Percentiles rank a stretch among this genome's conserved stretches.
These are phyloP conservation scores for Tauraco hartlaubi DNA, from an alignment of 2,797 vertebrate genomes.

Conservation along the genomic window DNA sequence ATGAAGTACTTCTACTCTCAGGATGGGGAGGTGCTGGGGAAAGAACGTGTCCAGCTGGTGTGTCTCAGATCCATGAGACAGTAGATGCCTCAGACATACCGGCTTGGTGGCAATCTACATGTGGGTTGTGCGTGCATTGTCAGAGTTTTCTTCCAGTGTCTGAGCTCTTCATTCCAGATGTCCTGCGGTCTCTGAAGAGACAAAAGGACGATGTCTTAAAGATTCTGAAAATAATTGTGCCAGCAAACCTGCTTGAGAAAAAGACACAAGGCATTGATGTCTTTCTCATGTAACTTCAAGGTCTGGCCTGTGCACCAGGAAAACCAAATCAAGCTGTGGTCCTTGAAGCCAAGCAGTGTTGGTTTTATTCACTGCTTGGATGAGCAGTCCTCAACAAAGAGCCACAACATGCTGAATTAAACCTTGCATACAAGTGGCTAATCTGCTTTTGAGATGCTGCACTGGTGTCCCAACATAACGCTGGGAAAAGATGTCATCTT, in stretches of 20 bases:
- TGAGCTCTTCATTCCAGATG: neutral
- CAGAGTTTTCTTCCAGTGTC: neutral
- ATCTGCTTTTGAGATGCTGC: neutral
- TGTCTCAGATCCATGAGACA: neutral
- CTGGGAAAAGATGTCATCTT: neutral
- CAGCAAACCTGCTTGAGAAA: neutral
- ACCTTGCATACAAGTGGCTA: neutral
- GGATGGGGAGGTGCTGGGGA: neutral
- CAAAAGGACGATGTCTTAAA: neutral
- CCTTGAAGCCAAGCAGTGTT: neutral
- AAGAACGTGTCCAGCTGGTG: neutral
- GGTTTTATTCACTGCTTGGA: neutral
- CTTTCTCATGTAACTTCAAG: neutral
- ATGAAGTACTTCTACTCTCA: neutral
- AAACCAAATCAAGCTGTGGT: neutral
- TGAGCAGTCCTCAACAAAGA: neutral
- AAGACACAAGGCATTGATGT: neutral
- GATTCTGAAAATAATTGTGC: neutral
- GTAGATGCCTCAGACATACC: fast-evolving
- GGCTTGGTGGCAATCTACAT: neutral
- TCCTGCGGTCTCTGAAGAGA: neutral
- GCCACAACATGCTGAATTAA: neutral
- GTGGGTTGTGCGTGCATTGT: neutral
- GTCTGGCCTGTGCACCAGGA: neutral
- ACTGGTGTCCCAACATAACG: neutral